Conservation (phyloP, 2,113 vertebrate species). For the Psilopogon haemacephalus region DNA sequence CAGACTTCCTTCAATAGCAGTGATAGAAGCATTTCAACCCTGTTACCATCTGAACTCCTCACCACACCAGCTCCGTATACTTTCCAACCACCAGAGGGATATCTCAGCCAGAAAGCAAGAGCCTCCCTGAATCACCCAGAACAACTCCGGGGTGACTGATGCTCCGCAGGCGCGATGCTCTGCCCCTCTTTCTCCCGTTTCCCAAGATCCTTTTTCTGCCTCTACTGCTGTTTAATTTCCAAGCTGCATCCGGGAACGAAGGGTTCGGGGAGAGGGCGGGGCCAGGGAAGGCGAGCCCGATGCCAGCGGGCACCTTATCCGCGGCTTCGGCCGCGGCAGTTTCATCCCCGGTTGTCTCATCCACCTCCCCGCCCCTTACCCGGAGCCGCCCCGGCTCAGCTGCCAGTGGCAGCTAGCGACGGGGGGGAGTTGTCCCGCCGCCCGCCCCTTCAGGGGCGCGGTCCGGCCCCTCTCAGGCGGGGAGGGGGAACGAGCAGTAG, state of each 20-base stretch:
- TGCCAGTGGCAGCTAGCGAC: neutral
- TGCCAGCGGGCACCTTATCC: neutral
- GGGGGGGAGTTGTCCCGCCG: neutral
- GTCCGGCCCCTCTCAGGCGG: neutral
- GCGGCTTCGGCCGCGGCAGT: accelerated
- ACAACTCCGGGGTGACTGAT: accelerated
- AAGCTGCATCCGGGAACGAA: too few relatives aligned
- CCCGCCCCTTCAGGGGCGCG: neutral
- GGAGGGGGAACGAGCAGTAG: neutral
- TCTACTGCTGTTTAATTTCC: neutral
- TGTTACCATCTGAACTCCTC: neutral
- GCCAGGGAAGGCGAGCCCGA: neutral
- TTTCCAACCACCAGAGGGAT: neutral
- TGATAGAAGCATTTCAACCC: neutral
- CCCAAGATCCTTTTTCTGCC: too few relatives aligned
- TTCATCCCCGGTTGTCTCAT: accelerated
- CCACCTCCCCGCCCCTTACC: neutral
- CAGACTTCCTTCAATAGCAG: accelerated
- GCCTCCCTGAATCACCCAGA: neutral
- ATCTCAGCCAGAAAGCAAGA: neutral
- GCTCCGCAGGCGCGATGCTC: neutral
- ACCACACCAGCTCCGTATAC: neutral
- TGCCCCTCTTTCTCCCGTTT: neutral
- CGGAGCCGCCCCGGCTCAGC: neutral
- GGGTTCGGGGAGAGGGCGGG: accelerated